These are phyloP conservation scores for Echinarachnius parma DNA, from an alignment of 53 echinoderm and acorn worm genomes.

Conservation along the genomic window DNA sequence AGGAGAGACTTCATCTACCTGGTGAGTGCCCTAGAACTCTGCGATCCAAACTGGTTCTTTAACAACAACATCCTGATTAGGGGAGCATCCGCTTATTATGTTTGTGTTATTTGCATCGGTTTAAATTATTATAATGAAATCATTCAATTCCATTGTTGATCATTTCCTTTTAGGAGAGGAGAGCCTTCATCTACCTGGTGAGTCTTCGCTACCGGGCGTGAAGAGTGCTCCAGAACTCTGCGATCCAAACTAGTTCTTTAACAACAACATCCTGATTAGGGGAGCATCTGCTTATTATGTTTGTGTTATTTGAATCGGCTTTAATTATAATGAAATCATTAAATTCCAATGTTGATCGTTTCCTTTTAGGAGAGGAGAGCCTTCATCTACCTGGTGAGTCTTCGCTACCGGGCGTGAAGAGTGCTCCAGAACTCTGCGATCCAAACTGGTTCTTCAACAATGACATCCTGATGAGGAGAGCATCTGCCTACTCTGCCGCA, in stretches of 20 bases:
- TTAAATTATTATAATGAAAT: too few species aligned
- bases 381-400: background rate
- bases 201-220: slow-evolving; percentile 53
- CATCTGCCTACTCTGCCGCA: slow-evolving; percentile 63
- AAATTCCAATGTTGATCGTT: too few species aligned
- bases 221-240: slow-evolving; percentile 77
- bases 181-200: background rate
- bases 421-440: slow-evolving; percentile 76
- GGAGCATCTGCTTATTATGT: slow-evolving; percentile 68
- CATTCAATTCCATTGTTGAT: too few species aligned
- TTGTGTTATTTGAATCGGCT: too few species aligned
- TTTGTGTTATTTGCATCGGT: too few species aligned
- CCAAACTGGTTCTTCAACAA: slow-evolving; percentile 80
- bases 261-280: slow-evolving; percentile 70
- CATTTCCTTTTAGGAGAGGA: slow-evolving; percentile 17
- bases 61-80: too few species aligned
- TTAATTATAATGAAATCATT: too few species aligned
- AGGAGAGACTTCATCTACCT: too few species aligned
- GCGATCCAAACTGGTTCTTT: too few species aligned
- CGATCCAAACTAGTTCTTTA: slow-evolving; percentile 75
- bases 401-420: slow-evolving; percentile 62
- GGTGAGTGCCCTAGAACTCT: too few species aligned
- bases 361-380: slow-evolving; percentile 5
- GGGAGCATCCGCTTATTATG: too few species aligned
- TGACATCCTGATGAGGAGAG: slow-evolving; percentile 71